phyloP scores from a whole-genome alignment of 2,888 invertebrate genomes.

The Anagyrus pseudococci region DNA sequence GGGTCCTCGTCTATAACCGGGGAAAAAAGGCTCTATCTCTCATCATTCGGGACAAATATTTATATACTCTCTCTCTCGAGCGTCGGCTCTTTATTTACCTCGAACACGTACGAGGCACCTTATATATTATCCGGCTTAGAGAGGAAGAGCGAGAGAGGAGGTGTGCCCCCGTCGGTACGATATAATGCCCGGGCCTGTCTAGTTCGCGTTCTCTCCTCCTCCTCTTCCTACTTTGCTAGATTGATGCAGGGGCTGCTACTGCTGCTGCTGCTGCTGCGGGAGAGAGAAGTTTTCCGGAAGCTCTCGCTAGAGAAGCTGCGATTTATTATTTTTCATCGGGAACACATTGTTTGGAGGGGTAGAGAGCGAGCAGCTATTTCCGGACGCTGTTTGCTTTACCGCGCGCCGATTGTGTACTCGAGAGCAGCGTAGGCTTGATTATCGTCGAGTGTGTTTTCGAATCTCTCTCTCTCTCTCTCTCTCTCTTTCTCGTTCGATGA shows the following conservation, averaged over 20 bases:
- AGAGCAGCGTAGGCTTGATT: too few species aligned
- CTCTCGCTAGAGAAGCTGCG: slow-evolving; percentile 9
- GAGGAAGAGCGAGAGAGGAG: not conserved
- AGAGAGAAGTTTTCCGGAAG: too few species aligned
- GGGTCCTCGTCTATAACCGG: slow-evolving; percentile 6
- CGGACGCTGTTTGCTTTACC: not conserved
- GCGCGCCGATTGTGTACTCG: too few species aligned
- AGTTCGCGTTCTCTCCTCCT: too few species aligned
- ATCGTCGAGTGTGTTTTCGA: too few species aligned
- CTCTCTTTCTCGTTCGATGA: not conserved
- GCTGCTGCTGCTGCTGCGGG: not conserved
- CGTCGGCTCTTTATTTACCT: slow-evolving; percentile 37
- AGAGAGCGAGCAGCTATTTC: not conserved
- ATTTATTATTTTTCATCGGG: slow-evolving; percentile 42
- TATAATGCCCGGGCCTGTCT: too few species aligned
- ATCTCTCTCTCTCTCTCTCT: too few species aligned
- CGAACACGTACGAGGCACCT: slow-evolving; percentile 37
- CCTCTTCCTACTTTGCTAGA: not conserved
- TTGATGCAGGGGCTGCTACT: not conserved
- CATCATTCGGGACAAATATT: slow-evolving; percentile 37
- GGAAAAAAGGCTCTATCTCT: slow-evolving; percentile 27
- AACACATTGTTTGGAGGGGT: slow-evolving; percentile 23
- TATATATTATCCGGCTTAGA: slow-evolving; percentile 38
- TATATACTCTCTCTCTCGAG: slow-evolving; percentile 27
- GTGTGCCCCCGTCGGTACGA: too few species aligned